Base-by-base conservation (phyloP, 1,140 invertebrate species). In the Diploscapter pachys region DNA sequence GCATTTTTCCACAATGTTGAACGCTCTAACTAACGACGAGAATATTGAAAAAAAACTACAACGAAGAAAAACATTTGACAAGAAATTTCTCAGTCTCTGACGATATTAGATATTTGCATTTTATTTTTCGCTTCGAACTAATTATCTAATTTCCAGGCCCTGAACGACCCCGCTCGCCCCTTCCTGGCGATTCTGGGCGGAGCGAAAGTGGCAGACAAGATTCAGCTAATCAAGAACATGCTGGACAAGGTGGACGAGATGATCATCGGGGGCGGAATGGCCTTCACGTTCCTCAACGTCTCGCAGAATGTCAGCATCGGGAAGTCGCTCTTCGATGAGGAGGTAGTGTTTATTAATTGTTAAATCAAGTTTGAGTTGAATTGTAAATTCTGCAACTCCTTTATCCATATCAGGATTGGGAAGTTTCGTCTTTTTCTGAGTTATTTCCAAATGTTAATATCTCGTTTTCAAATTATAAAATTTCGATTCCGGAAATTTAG, bases 221-320 rank as follows among this genome's bases (percentile, higher is more conserved):
- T 99, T 81, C 93, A 94, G 83, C 88, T 99, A 50, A 99, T 99
- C 85, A 94, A 98, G 85, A 99, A 98, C 87, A 87, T 99, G 73
- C 87, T 99, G 78, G 95, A 98, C 83, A 96, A 97, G 89, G 87
- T 88, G 0, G 91, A 98, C 85, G 95, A 98, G 87, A 98, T 99
- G 95, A 98, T 99, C 80, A 98, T 99, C 86, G 96, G 94, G 63
- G 96, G 97, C 77, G 97, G 97, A 71, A 99, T 99, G 97, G 94
- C 95, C 3, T 99, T 94, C 81, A 99, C 96, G 75, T 99, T 99
- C 88, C 89, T 99, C 3, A 99, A 99, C 88, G 91, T 93, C 65
- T 87, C 91, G 0, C 91, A 96, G 81, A 90, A 91, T 63, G 97
- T 99, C 93, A 90, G 92, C 87, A 94, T 94, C 88, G 87, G 86